Evolutionary conservation across 2,113 vertebrate species (phyloP).

Genomic region (Dinomys branickii): DNA sequence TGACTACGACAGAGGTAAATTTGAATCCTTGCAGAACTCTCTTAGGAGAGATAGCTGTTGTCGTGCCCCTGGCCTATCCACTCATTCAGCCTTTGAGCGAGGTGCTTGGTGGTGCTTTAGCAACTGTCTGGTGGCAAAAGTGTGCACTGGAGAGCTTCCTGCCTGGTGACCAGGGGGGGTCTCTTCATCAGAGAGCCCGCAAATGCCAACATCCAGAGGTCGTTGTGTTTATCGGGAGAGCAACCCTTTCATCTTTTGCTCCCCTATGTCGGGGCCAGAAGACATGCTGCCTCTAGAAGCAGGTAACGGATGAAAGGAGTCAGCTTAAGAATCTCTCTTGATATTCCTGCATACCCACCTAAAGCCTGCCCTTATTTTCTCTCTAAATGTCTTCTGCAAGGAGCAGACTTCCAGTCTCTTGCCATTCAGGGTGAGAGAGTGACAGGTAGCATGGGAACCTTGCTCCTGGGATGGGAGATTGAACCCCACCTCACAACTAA

Average conservation of each 20-base stretch:
- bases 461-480: background rate
- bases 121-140: background rate
- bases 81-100: background rate
- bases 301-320: background rate
- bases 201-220: background rate
- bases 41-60: background rate
- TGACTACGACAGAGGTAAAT: background rate
- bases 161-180: background rate
- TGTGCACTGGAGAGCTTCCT: background rate
- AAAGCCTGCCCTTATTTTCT: background rate
- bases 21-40: background rate
- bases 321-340: background rate
- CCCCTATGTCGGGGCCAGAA: background rate
- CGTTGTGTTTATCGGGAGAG: background rate
- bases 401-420: background rate
- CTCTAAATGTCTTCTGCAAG: background rate
- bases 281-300: background rate
- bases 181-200: background rate
- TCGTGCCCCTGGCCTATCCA: background rate
- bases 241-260: background rate
- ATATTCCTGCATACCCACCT: background rate
- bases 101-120: background rate
- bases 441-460: background rate
- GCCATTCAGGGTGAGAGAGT: background rate
- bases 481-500: background rate